Evolutionary conservation across 2,113 vertebrate genomes (phyloP), one percentile per base, ranked within the genome.

Genomic region (Festucalex cinctus): DNA sequence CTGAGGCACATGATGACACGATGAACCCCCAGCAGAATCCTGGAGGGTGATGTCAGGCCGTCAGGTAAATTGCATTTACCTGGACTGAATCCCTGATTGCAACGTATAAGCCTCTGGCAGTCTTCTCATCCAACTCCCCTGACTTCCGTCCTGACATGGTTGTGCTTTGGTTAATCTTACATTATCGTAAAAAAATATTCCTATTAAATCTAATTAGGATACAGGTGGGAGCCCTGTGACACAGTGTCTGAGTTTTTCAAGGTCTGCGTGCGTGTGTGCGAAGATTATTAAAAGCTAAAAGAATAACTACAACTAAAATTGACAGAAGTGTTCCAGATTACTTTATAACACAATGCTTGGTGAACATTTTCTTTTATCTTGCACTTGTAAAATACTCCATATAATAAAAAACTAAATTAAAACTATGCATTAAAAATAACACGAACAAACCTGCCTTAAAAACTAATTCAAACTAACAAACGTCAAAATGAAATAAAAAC

Each of bases 61-160:
- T 64, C 54, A 9, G 63, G 49, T 46, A 28, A 63, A 26, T 58
- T 63, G 53, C 37, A 37, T 48, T 70, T 65, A 62, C 59, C 66
- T 37, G 32, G 57, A 51, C 35, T 43, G 70, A 63, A 63, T 37
- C 43, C 24, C 44, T 57, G 35, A 57, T 62, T 20, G 44, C 39
- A n/a, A 17, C 28, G 6, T 64, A 5, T 24, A 63, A 69, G 36
- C 35, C 44, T 16, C 12, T 46, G 69, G 44, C 65, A 56, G 46
- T 41, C 49, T 1, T 39, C 14, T 35, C 28, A 22, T 56, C 37
- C n/a, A 6, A 35, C 6, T 56, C 17, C 12, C 4, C 9, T 32
- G 14, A 2, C 12, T 65, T 64, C 4, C 12, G 20, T 12, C 24
- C 24, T 10, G 10, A 24, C n/a, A 24, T 39, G 59, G 3, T 61